These are phyloP conservation scores for Podargus strigoides DNA, from an alignment of 2,797 vertebrate genomes.

Conservation along the genomic window DNA sequence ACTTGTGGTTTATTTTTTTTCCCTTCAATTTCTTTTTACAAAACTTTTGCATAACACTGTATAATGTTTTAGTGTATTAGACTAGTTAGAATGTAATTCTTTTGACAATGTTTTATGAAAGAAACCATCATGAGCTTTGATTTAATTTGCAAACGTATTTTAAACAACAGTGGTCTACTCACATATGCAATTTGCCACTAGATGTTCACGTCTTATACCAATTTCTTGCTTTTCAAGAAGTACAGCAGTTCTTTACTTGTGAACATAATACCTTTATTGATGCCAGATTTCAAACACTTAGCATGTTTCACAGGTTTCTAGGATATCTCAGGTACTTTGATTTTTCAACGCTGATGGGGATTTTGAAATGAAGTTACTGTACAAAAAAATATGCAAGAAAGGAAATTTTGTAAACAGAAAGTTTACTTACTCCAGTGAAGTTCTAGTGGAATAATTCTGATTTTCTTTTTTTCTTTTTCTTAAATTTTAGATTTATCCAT, in stretches of 20 bases:
- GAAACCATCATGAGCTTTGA: background rate
- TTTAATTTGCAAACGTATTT: background rate
- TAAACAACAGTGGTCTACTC: background rate
- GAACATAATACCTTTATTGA: background rate
- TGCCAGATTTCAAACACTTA: background rate
- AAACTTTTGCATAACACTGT: background rate
- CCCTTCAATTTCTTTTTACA: background rate
- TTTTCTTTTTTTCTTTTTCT: background rate
- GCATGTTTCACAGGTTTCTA: background rate
- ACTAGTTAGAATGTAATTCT: background rate
- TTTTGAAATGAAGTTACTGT: background rate
- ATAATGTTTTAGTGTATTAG: background rate
- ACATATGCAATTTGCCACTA: background rate
- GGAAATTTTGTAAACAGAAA: background rate
- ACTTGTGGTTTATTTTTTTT: background rate
- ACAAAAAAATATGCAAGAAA: background rate
- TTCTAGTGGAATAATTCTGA: background rate
- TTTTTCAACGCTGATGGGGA: background rate
- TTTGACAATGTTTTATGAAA: background rate
- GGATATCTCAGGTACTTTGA: background rate
- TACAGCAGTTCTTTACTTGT: background rate
- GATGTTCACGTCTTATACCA: background rate
- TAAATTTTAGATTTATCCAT: slow-evolving; percentile 87
- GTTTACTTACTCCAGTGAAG: background rate
- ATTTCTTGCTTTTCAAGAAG: background rate